Evolutionary conservation across 2,113 vertebrate species (phyloP).

Genomic region (Platichthys stellatus): DNA sequence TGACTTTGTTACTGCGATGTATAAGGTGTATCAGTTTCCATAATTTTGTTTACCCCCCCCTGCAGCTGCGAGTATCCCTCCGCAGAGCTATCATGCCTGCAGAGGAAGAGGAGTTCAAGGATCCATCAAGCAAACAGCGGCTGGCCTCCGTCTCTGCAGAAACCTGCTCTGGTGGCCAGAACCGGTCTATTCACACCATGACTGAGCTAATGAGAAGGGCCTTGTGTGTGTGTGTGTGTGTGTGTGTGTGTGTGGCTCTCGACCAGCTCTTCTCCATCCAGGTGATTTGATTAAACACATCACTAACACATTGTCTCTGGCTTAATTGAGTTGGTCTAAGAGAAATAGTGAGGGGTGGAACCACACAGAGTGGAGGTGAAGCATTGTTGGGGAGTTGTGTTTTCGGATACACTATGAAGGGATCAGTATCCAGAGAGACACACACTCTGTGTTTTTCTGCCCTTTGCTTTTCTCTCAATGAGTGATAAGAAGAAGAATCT

Average conservation of each 20-base stretch:
- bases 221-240: slow-evolving; percentile 27
- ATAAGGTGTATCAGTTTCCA: neutral
- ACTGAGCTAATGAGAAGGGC: slow-evolving; percentile 49
- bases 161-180: slow-evolving; percentile 47
- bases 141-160: slow-evolving; percentile 45
- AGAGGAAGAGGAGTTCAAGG: slow-evolving; percentile 69
- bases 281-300: slow-evolving; percentile 68
- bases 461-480: too few relatives aligned
- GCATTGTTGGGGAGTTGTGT: neutral
- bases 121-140: slow-evolving; percentile 61
- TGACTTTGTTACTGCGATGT: slow-evolving; percentile 11
- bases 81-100: slow-evolving; percentile 26
- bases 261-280: slow-evolving; percentile 48
- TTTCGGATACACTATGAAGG: neutral
- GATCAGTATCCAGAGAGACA: neutral
- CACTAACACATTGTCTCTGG: slow-evolving; percentile 56
- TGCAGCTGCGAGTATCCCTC: neutral
- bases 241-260: slow-evolving; percentile 31
- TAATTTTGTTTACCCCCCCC: slow-evolving; percentile 10
- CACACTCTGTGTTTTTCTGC: too few relatives aligned
- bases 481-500: too few relatives aligned
- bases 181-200: slow-evolving; percentile 22
- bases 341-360: neutral
- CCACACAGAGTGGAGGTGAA: slow-evolving; percentile 5
- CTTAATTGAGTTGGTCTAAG: slow-evolving; percentile 25